A percentile compares a stretch with the other conserved stretches of the same genome.
Conservation (phyloP, 2,797 vertebrate genomes). For the Choloepus didactylus region DNA sequence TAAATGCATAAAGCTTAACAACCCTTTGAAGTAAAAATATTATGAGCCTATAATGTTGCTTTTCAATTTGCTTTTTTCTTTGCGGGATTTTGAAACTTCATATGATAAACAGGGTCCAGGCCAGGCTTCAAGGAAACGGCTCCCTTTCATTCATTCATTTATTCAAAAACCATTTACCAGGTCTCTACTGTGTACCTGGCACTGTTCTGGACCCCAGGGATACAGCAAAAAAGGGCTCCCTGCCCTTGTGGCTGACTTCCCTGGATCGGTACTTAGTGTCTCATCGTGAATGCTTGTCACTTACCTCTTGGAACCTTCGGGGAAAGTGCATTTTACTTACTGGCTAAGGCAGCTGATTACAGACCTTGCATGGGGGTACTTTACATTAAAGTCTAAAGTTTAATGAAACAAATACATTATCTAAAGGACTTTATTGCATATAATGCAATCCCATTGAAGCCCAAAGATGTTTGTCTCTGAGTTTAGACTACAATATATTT, state of each 20-base stretch:
- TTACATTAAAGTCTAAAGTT: slow-evolving; percentile 18
- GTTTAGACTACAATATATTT: slow-evolving; percentile 1
- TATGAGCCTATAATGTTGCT: not conserved
- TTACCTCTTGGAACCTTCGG: not conserved
- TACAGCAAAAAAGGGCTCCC: not conserved
- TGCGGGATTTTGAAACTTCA: not conserved
- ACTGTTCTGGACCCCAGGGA: not conserved
- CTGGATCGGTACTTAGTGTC: not conserved
- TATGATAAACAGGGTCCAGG: not conserved
- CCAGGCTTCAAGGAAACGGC: not conserved
- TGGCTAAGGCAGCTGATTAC: not conserved
- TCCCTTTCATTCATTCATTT: not conserved
- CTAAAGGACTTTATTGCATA: not conserved
- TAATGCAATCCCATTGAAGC: not conserved
- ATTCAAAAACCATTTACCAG: not conserved
- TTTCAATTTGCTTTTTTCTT: slow-evolving; percentile 1
- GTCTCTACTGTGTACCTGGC: not conserved
- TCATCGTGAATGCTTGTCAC: not conserved
- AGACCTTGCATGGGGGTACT: not conserved
- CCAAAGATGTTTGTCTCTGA: slow-evolving; percentile 33
- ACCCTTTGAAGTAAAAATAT: not conserved
- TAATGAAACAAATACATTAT: slow-evolving; percentile 14
- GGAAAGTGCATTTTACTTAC: not conserved
- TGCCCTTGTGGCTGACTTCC: not conserved
- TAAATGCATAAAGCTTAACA: not conserved